These are phyloP conservation scores for Drosophila subsilvestris DNA, from an alignment of 2,888 invertebrate species.

Conservation along the genomic window DNA sequence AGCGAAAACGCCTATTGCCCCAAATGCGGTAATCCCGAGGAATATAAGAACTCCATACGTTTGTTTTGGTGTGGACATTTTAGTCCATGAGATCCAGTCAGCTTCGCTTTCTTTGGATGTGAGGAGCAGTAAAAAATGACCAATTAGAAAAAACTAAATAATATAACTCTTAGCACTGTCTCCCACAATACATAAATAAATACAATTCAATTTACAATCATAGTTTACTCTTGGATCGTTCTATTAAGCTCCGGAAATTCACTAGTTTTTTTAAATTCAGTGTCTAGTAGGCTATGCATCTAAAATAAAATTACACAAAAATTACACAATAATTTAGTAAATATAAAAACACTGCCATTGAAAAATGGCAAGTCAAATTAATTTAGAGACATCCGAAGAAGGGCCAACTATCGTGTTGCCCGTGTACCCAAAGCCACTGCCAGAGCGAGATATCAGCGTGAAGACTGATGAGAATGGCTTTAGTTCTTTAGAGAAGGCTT, in stretches of 20 bases:
- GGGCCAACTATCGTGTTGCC: constrained; percentile 7
- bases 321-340: neutral
- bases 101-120: neutral
- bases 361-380: neutral
- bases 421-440: constrained; percentile 29
- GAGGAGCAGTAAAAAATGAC: neutral
- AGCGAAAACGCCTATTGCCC: neutral
- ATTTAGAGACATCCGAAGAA: neutral
- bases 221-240: no score
- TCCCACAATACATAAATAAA: no score
- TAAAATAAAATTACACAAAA: no score
- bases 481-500: constrained; percentile 48
- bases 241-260: no score
- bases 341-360: neutral
- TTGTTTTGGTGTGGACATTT: neutral
- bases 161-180: no score
- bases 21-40: neutral
- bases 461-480: constrained; percentile 52
- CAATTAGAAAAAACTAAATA: neutral
- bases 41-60: neutral
- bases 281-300: no score
- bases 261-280: no score
- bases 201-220: no score
- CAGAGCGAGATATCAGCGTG: constrained; percentile 13
- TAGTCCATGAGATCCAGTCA: no score